Conservation (phyloP, 2,113 vertebrate genomes). For the Diglossa brunneiventris region DNA sequence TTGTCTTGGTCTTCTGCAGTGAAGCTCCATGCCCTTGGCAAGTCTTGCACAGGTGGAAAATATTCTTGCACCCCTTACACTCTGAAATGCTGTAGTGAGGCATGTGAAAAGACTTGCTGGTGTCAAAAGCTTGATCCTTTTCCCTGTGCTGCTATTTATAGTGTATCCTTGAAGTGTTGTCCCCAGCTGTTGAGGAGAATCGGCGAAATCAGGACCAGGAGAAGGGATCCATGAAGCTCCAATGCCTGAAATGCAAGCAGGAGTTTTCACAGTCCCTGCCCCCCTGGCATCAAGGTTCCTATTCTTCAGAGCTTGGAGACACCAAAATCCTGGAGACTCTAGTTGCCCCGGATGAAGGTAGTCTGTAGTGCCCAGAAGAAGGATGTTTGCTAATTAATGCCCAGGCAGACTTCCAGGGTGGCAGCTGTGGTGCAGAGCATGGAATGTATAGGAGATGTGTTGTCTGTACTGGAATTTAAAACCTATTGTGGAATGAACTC, state of each 20-base stretch:
- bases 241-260: conserved; percentile 84
- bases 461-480: neutral
- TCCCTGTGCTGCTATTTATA: neutral
- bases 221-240: conserved; percentile 55
- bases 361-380: neutral
- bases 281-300: neutral
- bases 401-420: neutral
- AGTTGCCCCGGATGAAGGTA: conserved; percentile 38
- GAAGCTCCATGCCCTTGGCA: neutral
- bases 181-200: conserved; percentile 76
- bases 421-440: neutral
- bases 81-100: neutral
- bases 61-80: neutral
- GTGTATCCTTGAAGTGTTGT: conserved; percentile 76
- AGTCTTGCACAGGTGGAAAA: neutral
- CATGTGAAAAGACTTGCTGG: neutral
- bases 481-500: neutral
- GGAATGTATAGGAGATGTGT: neutral
- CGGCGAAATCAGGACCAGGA: conserved; percentile 5
- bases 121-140: neutral
- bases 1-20: neutral
- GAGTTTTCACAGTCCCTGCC: conserved; percentile 70
- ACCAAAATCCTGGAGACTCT: neutral
- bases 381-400: neutral
- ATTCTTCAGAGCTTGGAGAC: neutral